Evolutionary conservation across 2,113 vertebrate genomes (phyloP).

Genomic region (Colius striatus): DNA sequence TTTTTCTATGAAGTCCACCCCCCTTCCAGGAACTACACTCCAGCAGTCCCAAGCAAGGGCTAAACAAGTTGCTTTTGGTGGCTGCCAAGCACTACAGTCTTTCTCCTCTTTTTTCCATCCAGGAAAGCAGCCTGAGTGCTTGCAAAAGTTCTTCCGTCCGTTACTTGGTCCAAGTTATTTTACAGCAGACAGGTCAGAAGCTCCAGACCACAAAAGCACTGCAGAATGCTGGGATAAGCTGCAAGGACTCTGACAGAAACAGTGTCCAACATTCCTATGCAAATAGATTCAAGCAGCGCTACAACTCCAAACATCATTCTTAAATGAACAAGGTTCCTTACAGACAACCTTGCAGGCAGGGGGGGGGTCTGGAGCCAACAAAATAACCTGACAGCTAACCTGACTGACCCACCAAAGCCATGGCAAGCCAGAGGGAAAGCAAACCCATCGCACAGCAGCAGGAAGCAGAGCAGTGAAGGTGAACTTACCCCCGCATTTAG

Average conservation of each 20-base stretch:
- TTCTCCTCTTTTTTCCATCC: background rate
- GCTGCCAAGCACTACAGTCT: background rate
- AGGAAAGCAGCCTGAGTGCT: background rate
- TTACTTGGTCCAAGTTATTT: background rate
- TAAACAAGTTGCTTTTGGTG: background rate
- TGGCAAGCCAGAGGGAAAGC: background rate
- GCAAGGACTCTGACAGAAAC: background rate
- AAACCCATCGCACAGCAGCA: background rate
- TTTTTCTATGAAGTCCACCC: background rate
- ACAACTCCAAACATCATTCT: background rate
- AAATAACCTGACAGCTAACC: background rate
- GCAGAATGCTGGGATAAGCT: background rate
- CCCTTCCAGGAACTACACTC: background rate
- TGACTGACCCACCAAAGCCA: background rate
- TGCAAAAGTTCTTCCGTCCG: background rate
- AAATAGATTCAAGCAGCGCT: background rate
- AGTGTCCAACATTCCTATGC: background rate
- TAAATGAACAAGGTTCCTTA: background rate
- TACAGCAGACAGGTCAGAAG: rapidly evolving
- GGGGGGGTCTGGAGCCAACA: background rate
- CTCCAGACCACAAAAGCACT: background rate
- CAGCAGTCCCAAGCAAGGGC: background rate
- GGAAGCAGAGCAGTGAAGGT: background rate
- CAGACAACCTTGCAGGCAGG: background rate
- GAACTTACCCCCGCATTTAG: conserved; percentile 91